Percentiles rank a stretch among this genome's conserved stretches.
Conservation (phyloP, 2,888 invertebrate species). For the Globia sparganii region DNA sequence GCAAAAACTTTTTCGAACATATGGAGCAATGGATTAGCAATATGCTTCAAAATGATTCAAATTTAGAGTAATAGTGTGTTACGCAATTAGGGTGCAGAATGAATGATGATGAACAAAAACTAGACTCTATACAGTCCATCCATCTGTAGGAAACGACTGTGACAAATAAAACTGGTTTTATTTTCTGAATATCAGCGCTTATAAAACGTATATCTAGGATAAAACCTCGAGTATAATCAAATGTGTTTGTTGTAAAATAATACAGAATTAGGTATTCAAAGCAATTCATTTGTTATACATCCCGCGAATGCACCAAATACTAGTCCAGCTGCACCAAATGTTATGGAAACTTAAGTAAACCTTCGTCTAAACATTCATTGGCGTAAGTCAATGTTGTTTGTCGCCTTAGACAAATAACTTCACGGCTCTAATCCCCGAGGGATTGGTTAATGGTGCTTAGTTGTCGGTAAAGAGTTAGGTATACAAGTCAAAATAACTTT, state of each 20-base stretch:
- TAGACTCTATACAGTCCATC: background rate
- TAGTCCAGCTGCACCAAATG: background rate
- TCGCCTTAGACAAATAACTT: conserved; percentile 1
- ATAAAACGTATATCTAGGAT: background rate
- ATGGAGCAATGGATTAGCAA: too few relatives aligned
- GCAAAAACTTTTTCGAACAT: too few relatives aligned
- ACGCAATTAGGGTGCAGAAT: too few relatives aligned
- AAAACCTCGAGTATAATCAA: background rate
- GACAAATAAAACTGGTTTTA: background rate
- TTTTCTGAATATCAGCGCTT: background rate
- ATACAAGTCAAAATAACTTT: background rate
- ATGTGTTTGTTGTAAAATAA: conserved; percentile 7
- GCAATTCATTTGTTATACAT: conserved; percentile 20
- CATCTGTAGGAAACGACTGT: background rate
- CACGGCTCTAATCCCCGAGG: background rate
- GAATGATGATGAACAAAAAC: background rate
- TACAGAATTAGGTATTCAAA: background rate
- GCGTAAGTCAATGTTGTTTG: background rate
- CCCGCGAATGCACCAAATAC: conserved; percentile 18
- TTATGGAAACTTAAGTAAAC: background rate
- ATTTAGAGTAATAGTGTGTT: too few relatives aligned
- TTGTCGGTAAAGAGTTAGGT: background rate
- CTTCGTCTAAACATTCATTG: background rate
- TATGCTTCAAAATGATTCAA: too few relatives aligned
- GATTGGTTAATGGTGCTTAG: background rate